A percentile compares a stretch with the other conserved stretches of the same genome.
Conservation (phyloP, 2,888 invertebrate species). For the Phlogophora meticulosa region DNA sequence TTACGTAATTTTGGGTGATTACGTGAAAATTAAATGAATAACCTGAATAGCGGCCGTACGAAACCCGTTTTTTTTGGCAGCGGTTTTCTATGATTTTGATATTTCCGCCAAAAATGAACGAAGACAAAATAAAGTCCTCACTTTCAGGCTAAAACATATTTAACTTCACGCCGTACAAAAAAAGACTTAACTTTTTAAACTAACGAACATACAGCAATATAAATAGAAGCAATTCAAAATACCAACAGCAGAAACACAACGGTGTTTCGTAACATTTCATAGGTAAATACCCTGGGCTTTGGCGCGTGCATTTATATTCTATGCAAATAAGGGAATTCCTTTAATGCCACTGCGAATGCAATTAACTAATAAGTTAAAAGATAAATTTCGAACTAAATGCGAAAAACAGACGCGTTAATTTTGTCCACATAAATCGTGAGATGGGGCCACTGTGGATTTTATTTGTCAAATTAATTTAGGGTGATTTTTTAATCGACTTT, state of each 20-base stretch:
- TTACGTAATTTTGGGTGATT: too few species aligned
- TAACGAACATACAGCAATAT: not conserved
- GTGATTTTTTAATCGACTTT: not conserved
- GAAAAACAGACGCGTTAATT: constrained; percentile 40
- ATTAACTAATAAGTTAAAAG: constrained; percentile 59
- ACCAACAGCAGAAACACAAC: constrained; percentile 7
- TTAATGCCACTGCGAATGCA: constrained; percentile 55
- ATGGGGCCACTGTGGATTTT: constrained; percentile 23
- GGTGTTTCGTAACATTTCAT: constrained; percentile 19
- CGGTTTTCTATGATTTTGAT: too few species aligned
- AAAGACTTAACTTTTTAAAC: too few species aligned
- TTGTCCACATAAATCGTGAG: constrained; percentile 19
- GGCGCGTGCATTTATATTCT: constrained; percentile 51
- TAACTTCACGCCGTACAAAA: too few species aligned
- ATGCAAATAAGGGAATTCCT: constrained; percentile 61
- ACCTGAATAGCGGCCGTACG: too few species aligned
- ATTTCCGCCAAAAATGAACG: too few species aligned
- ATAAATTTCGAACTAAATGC: constrained; percentile 42
- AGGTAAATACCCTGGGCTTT: constrained; percentile 34
- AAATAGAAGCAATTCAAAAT: constrained; percentile 12
- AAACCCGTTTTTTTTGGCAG: too few species aligned
- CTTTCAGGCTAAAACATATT: too few species aligned
- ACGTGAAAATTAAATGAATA: too few species aligned
- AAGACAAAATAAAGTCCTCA: too few species aligned
- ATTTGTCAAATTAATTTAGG: constrained; percentile 17